Base-by-base conservation (phyloP, 2,797 vertebrate species). In the Enteromius radiatus region DNA sequence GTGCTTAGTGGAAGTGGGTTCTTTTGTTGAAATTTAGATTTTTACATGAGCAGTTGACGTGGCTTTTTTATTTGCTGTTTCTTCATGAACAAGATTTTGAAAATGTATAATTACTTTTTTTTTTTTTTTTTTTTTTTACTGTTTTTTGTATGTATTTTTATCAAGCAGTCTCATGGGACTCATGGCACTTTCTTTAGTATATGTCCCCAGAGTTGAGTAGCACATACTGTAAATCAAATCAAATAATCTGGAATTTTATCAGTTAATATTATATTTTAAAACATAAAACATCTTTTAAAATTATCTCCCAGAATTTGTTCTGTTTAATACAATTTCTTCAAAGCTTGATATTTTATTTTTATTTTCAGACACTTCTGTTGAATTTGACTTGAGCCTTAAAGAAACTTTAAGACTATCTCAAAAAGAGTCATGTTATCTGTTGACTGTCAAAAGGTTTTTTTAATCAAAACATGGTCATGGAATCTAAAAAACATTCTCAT, bases 361-460 rank as follows among this genome's bases (percentile, higher is more conserved):
- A 28, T 11, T 12, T 69, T 45, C 1, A 33, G 41, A 26, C 2
- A 47, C 8, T 11, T 70, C 5, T 33, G 5, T 31, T 73, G 47
- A 73, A 14, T 73, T 33, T 21, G 9, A n/a, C 23, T 47, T 26
- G 19, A 54, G 31, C 19, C 19, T 36, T 36, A 52, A 49, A 52
- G 1, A 43, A 41, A 43, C 41, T 65, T 8, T 65, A 9, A 65
- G 17, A 69, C 0, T 3, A 26, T 43, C n/a, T 69, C 15, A 0
- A 36, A 76, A 59, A 9, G 33, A 76, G 14, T 6, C 19, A 17
- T 56, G 71, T 75, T 56, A 56, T 56, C 33, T 75, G 31, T 76
- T 38, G 21, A n/a, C 59, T 28, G 41, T 45, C 38, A 28, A 17
- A 23, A 23, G 41, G 5, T 41, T 43, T 69, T 43, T 69, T 45